Percentiles rank a stretch among this genome's conserved stretches.
Conservation (phyloP, 2,113 vertebrate species). For the Pipra filicauda region DNA sequence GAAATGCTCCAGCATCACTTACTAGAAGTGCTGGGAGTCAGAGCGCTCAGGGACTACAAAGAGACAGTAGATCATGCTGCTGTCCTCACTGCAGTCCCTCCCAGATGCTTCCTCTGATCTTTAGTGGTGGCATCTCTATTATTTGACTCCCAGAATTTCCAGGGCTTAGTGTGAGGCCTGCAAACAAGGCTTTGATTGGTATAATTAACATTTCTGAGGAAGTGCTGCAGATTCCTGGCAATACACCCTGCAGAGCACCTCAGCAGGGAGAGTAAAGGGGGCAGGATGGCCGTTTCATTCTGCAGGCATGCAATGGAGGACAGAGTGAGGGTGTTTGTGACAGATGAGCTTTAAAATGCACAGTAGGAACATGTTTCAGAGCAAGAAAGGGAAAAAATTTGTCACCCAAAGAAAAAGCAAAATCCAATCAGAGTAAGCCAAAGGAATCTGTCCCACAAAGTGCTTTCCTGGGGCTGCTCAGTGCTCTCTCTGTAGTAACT, state of each 20-base stretch:
- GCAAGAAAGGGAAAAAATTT: constrained; percentile 53
- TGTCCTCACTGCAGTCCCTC: constrained; percentile 33
- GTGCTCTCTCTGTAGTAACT: constrained; percentile 45
- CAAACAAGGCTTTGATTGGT: constrained; percentile 50
- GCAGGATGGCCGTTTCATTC: not conserved
- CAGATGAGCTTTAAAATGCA: not conserved
- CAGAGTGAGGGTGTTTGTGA: not conserved
- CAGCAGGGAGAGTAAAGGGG: not conserved
- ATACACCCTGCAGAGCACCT: constrained; percentile 43
- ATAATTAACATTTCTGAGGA: constrained; percentile 56
- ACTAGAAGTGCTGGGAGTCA: constrained; percentile 38
- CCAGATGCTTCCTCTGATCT: constrained; percentile 52
- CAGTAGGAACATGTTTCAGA: not conserved
- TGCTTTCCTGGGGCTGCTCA: constrained; percentile 53
- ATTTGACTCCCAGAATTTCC: constrained; percentile 48
- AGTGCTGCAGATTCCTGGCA: constrained; percentile 34
- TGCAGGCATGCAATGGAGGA: not conserved
- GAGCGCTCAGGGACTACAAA: constrained; percentile 27
- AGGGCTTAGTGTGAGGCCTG: constrained; percentile 33
- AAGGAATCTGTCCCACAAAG: constrained; percentile 53
- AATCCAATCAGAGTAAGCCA: constrained; percentile 32
- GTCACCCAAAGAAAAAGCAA: constrained; percentile 25
- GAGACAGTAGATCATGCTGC: constrained; percentile 24
- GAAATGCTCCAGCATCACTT: constrained; percentile 49
- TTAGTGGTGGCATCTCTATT: constrained; percentile 34